These are phyloP conservation scores for Cheilinus undulatus DNA, from an alignment of 2,113 vertebrate species.

Conservation along the genomic window DNA sequence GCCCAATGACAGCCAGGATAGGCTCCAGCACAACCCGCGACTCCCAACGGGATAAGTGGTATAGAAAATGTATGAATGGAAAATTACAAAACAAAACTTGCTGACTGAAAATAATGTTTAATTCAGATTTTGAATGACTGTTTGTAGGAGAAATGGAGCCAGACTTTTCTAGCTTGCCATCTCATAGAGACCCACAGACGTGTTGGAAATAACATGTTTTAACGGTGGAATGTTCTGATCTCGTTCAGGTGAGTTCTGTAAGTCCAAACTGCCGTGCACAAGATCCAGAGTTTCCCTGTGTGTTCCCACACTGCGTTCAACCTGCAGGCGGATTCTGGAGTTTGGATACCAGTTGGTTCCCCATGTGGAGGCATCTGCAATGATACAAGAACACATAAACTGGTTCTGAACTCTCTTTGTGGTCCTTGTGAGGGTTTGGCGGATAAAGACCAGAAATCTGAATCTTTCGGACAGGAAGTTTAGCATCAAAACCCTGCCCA, in stretches of 20 bases:
- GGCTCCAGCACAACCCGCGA: no score
- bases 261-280: conserved; percentile 8
- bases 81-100: no score
- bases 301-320: neutral
- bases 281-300: conserved; percentile 16
- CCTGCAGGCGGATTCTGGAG: conserved; percentile 14
- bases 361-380: conserved; percentile 12
- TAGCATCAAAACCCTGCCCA: no score
- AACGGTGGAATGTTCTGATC: conserved; percentile 36
- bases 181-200: conserved; percentile 18
- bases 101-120: no score
- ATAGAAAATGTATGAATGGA: no score
- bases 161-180: no score
- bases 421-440: conserved; percentile 22
- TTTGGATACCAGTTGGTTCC: conserved; percentile 9
- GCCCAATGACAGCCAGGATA: no score
- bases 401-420: conserved; percentile 62
- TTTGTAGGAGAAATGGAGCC: no score
- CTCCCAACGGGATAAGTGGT: no score
- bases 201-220: conserved; percentile 42
- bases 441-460: neutral
- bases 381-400: conserved; percentile 17
- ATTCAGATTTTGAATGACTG: no score
- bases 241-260: conserved; percentile 23
- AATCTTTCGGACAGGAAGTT: neutral